Conservation (phyloP, 2,888 invertebrate species). For the Acleris emargana region DNA sequence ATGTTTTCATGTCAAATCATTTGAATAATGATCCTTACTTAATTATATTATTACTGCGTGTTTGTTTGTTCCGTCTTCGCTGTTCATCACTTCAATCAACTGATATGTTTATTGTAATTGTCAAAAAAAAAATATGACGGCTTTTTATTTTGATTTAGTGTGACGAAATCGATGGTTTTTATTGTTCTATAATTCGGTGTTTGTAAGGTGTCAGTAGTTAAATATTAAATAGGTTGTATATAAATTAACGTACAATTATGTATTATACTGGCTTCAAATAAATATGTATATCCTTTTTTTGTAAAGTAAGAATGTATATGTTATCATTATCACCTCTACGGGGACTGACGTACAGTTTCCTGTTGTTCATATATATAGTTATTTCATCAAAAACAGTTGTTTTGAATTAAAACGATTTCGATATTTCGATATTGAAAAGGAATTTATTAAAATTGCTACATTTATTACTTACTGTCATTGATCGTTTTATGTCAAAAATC, state of each 20-base stretch:
- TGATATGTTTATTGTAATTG: background rate
- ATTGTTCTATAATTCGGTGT: constrained; percentile 47
- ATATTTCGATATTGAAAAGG: no score
- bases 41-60: background rate
- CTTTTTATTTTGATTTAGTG: background rate
- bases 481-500: no score
- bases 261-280: constrained; percentile 19
- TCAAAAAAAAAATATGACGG: background rate
- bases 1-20: no score
- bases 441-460: no score
- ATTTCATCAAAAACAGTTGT: no score
- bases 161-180: constrained; percentile 17
- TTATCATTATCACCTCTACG: background rate
- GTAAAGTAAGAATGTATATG: background rate
- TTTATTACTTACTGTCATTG: no score
- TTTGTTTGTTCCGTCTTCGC: no score
- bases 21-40: background rate
- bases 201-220: constrained; percentile 49
- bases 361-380: no score
- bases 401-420: no score
- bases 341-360: no score
- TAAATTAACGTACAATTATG: constrained; percentile 36
- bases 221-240: constrained; percentile 50
- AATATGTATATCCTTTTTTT: background rate
- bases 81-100: no score